Evolutionary conservation across 1,140 invertebrate genomes (phyloP).

Genomic region (Sarcophaga bullata): DNA sequence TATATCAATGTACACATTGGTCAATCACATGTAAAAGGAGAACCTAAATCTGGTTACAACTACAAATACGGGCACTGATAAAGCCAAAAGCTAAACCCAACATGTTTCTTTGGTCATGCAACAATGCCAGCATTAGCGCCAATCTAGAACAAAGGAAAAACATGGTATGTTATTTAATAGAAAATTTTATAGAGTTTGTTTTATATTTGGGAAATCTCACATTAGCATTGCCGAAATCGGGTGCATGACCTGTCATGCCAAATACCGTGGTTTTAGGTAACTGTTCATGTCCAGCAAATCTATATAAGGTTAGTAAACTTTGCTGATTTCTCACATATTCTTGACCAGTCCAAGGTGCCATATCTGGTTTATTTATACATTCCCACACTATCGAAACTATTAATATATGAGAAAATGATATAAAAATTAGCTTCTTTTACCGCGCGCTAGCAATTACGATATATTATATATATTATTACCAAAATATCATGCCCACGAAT

Average conservation of each 20-base stretch:
- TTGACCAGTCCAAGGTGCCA: slow-evolving; percentile 97
- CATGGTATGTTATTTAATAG: background rate
- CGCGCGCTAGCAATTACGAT: too few relatives aligned
- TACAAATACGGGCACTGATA: slow-evolving; percentile 99
- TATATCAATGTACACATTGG: too few relatives aligned
- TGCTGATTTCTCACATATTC: slow-evolving; percentile 97
- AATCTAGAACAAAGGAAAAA: slow-evolving; percentile 72
- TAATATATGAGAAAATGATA: background rate
- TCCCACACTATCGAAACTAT: slow-evolving; percentile 69
- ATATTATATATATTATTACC: slow-evolving; percentile 65
- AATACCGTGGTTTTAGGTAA: slow-evolving; percentile 99
- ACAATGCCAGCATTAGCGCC: slow-evolving; percentile 98
- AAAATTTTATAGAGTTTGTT: background rate
- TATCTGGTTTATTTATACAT: slow-evolving; percentile 97
- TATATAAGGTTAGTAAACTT: slow-evolving; percentile 99
- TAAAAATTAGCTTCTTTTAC: too few relatives aligned
- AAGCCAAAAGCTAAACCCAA: slow-evolving; percentile 92
- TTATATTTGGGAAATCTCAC: slow-evolving; percentile 69
- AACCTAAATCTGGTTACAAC: slow-evolving; percentile 98
- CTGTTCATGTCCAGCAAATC: slow-evolving; percentile 98
- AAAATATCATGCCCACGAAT: slow-evolving; percentile 99
- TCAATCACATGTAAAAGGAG: too few relatives aligned
- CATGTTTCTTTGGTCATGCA: slow-evolving; percentile 99
- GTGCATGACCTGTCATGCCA: slow-evolving; percentile 99
- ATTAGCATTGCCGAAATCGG: slow-evolving; percentile 99